Conservation (phyloP, 1,140 invertebrate species). For the Hyposmocoma kahamanoa region DNA sequence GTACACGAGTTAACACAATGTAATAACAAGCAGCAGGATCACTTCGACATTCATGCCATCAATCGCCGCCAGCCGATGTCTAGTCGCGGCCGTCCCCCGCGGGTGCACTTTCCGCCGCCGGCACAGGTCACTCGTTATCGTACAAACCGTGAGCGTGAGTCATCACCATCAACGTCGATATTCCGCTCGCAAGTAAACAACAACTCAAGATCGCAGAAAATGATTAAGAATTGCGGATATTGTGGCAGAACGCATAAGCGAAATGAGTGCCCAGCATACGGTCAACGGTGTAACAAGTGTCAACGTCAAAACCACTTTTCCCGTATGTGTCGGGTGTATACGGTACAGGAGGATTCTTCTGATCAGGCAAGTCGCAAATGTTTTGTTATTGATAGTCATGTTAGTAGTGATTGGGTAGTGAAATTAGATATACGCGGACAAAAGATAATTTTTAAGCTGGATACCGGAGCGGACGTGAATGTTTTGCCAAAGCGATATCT, state of each 20-base stretch:
- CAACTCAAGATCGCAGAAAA: neutral
- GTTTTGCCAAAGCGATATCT: slow-evolving; percentile 2
- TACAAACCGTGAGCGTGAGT: neutral
- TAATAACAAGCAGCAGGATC: neutral
- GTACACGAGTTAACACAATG: neutral
- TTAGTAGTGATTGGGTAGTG: neutral
- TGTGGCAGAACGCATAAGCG: neutral
- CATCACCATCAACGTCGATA: neutral
- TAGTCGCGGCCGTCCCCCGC: too few relatives aligned
- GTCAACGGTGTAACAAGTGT: neutral
- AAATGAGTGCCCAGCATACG: neutral
- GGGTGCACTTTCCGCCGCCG: neutral
- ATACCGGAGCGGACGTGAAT: slow-evolving; percentile 8
- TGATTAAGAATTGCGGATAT: neutral
- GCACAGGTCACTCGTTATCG: too few relatives aligned
- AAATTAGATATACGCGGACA: neutral
- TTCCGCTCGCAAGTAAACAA: neutral
- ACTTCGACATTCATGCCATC: neutral
- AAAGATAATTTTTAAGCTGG: slow-evolving; percentile 2
- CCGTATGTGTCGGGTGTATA: neutral
- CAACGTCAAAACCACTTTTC: neutral
- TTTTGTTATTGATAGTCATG: neutral
- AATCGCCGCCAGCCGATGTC: neutral
- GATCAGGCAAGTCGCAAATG: neutral
- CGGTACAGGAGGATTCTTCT: neutral